Conservation (phyloP, 2,888 invertebrate genomes). For the Drosophila setosimentum region DNA sequence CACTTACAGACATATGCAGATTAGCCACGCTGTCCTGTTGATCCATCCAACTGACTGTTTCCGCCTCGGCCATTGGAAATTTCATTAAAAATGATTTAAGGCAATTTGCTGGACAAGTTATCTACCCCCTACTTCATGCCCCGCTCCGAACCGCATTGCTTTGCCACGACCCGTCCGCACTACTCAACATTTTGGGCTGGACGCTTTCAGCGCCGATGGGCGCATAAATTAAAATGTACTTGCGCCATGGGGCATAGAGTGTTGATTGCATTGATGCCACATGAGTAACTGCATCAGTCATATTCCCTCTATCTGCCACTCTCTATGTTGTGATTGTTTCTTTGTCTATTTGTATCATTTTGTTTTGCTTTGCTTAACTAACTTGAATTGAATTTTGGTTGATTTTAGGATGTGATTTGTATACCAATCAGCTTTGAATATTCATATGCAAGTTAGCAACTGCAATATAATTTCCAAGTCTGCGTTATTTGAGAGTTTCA, state of each 20-base stretch:
- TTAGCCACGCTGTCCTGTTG: slow-evolving; percentile 50
- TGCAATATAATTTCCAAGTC: neutral
- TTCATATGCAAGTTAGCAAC: neutral
- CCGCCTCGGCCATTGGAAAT: slow-evolving; percentile 52
- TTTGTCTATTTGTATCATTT: slow-evolving; percentile 12
- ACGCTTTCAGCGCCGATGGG: slow-evolving; percentile 38
- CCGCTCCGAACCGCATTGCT: neutral
- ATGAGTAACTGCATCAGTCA: slow-evolving; percentile 22
- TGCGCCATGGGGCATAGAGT: slow-evolving; percentile 42
- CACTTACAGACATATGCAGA: slow-evolving; percentile 31
- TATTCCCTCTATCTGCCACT: neutral
- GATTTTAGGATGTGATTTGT: neutral
- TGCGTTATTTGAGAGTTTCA: neutral
- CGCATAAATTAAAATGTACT: slow-evolving; percentile 73
- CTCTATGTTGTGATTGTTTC: neutral
- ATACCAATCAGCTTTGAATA: neutral
- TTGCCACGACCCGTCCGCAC: neutral
- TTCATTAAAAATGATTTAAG: slow-evolving; percentile 79
- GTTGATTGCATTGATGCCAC: slow-evolving; percentile 53
- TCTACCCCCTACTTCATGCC: neutral
- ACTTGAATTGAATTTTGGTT: slow-evolving; percentile 37
- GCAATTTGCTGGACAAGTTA: slow-evolving; percentile 61
- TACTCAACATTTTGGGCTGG: slow-evolving; percentile 4
- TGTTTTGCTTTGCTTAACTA: slow-evolving; percentile 40
- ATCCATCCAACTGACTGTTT: slow-evolving; percentile 15